Evolutionary conservation across 2,888 invertebrate species (phyloP).

Genomic region (Melangyna quadrimaculata): DNA sequence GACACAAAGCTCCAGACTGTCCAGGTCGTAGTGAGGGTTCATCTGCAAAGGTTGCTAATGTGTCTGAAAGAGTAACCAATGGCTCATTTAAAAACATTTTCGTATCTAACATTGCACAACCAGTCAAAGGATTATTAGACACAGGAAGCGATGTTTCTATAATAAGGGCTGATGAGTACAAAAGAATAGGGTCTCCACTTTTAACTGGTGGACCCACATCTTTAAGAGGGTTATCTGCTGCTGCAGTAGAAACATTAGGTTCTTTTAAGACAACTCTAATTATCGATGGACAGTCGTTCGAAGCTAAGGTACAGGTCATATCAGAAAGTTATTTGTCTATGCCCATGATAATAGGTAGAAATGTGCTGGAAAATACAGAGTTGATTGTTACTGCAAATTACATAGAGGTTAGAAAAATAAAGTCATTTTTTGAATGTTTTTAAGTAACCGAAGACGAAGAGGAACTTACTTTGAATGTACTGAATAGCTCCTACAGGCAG

Average conservation of each 20-base stretch:
- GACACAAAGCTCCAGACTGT: neutral
- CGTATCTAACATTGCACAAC: neutral
- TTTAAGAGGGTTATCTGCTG: neutral
- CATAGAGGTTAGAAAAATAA: neutral
- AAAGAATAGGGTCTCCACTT: neutral
- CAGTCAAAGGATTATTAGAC: neutral
- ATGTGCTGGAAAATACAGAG: neutral
- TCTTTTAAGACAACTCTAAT: neutral
- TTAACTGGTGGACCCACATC: neutral
- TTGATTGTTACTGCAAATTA: neutral
- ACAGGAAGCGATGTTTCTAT: neutral
- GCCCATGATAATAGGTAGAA: neutral
- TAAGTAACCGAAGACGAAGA: neutral
- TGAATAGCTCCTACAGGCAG: neutral
- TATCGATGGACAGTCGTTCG: neutral
- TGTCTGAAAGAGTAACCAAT: neutral
- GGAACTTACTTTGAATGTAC: neutral
- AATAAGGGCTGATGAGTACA: too few relatives aligned
- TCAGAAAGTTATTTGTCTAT: neutral
- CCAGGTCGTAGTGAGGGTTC: neutral
- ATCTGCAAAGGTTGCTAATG: neutral
- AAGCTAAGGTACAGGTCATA: constrained; percentile 35
- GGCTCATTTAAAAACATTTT: neutral
- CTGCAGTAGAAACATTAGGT: neutral
- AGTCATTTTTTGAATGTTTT: neutral